Evolutionary conservation across 2,888 invertebrate genomes (phyloP).

Genomic region (Pogonocherus hispidulus): DNA sequence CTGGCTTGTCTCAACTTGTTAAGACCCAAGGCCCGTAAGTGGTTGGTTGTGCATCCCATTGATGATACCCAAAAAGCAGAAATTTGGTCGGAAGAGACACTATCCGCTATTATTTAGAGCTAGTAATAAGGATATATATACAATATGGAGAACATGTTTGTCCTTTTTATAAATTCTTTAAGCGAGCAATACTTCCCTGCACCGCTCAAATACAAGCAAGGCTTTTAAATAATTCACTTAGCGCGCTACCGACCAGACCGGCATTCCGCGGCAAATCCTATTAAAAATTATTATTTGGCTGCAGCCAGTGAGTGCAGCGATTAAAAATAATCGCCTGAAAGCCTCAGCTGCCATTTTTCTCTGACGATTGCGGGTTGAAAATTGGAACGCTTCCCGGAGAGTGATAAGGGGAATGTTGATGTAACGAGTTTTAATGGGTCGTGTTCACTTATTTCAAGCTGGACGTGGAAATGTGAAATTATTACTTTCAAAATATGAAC

Average conservation of each 20-base stretch:
- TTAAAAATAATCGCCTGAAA: conserved; percentile 54
- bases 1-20: no score
- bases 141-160: neutral
- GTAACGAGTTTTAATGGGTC: conserved; percentile 24
- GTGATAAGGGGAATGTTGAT: conserved; percentile 23
- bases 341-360: conserved; percentile 47
- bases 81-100: no score
- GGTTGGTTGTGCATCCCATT: no score
- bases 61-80: no score
- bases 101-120: no score
- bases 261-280: conserved; percentile 29
- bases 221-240: conserved; percentile 19
- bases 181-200: neutral
- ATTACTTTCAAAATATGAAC: no score
- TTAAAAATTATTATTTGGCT: conserved; percentile 38
- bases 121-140: no score
- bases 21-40: no score
- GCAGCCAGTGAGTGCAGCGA: conserved; percentile 43
- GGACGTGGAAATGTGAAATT: no score
- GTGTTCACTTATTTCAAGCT: neutral
- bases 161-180: neutral
- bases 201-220: neutral
- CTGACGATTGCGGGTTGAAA: conserved; percentile 41
- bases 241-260: conserved; percentile 1
- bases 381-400: conserved; percentile 31